These are phyloP conservation scores for Pachyramphus minor DNA, from an alignment of 2,113 vertebrate species.

Conservation along the genomic window DNA sequence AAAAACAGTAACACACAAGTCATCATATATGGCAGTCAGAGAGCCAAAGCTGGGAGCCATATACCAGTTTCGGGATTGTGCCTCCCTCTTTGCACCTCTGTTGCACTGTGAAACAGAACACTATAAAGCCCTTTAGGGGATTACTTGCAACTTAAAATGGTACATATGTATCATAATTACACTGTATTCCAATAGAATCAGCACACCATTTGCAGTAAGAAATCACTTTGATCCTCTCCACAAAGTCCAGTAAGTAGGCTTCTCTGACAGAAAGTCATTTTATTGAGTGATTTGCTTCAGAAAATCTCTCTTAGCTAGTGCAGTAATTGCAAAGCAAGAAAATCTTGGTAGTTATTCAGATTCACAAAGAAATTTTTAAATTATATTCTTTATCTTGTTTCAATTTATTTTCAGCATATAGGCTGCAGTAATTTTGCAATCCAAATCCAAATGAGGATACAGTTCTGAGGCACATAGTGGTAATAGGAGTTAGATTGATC, in stretches of 20 bases:
- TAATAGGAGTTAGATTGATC: not conserved
- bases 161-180: not conserved
- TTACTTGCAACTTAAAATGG: not conserved
- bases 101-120: not conserved
- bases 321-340: not conserved
- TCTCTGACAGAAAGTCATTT: not conserved
- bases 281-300: not conserved
- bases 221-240: not conserved
- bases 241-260: not conserved
- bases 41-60: not conserved
- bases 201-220: not conserved
- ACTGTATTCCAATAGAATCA: not conserved
- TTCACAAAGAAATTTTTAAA: not conserved
- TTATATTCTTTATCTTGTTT: not conserved
- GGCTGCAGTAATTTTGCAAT: not conserved
- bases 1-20: not conserved
- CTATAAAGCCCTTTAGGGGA: not conserved
- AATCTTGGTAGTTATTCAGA: not conserved
- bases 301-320: not conserved
- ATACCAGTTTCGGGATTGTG: not conserved
- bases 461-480: not conserved
- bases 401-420: not conserved
- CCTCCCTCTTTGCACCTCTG: not conserved
- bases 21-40: not conserved
- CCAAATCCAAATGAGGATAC: not conserved